A percentile compares a stretch with the other conserved stretches of the same genome.
Conservation (phyloP, 2,113 vertebrate genomes). For the Daphoenositta chrysoptera region DNA sequence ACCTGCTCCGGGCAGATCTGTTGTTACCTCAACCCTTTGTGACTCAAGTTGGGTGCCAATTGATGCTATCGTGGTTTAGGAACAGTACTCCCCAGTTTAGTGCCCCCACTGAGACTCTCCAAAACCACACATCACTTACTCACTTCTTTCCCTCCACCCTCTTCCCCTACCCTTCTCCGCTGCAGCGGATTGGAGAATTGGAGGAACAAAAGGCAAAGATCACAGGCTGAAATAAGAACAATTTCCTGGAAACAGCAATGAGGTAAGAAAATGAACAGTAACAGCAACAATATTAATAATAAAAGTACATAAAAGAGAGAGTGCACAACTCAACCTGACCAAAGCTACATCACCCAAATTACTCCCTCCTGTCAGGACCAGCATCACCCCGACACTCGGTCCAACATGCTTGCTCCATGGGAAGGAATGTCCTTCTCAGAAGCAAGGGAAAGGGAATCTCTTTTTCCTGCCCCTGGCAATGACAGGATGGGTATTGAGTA, state of each 20-base stretch:
- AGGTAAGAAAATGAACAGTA: neutral
- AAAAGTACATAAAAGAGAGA: neutral
- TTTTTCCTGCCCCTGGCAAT: neutral
- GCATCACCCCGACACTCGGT: rapidly evolving
- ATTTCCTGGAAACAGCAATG: neutral
- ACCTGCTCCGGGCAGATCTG: too few species aligned
- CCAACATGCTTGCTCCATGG: neutral
- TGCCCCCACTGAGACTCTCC: neutral
- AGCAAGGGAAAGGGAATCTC: neutral
- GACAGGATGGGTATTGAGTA: neutral
- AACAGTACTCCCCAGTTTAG: neutral
- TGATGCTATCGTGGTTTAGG: neutral
- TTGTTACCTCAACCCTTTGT: neutral
- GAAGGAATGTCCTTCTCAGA: neutral
- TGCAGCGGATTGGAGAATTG: neutral
- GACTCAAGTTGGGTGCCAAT: neutral
- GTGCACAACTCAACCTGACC: neutral
- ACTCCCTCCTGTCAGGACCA: neutral
- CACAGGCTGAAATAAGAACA: neutral
- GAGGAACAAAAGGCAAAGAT: neutral
- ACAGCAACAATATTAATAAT: neutral
- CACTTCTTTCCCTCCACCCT: neutral
- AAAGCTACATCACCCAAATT: neutral
- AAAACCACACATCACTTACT: neutral
- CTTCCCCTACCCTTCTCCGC: neutral